A percentile compares a stretch with the other conserved stretches of the same genome.
These are phyloP conservation scores for Nixonia krombeini DNA, from an alignment of 1,140 invertebrate species.

Conservation along the genomic window DNA sequence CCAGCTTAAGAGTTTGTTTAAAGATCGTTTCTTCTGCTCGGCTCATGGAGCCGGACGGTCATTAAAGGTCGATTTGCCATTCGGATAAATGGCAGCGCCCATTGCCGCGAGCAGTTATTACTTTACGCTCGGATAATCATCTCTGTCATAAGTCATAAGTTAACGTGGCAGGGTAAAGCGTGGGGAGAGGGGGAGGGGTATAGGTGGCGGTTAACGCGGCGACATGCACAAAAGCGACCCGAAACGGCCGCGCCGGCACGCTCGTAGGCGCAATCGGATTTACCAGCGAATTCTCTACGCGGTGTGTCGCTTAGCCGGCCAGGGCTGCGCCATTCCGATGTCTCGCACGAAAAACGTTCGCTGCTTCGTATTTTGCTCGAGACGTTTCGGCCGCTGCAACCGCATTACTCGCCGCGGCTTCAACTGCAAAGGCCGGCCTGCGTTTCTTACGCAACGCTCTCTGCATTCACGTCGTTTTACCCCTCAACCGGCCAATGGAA, in stretches of 20 bases:
- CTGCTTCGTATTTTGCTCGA: no score
- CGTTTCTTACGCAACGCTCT: no score
- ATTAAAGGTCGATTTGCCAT: slow-evolving; percentile 53
- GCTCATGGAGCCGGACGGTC: slow-evolving; percentile 39
- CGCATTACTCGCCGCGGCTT: no score
- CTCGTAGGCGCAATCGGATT: slow-evolving; percentile 11
- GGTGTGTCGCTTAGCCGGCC: no score
- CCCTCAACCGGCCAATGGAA: no score
- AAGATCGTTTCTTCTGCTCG: slow-evolving; percentile 38
- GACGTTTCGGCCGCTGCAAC: no score
- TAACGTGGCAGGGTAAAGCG: slow-evolving; percentile 25
- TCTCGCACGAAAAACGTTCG: slow-evolving; percentile 2
- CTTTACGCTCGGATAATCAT: slow-evolving; percentile 58
- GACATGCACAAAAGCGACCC: slow-evolving; percentile 17
- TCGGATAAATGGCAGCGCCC: slow-evolving; percentile 52
- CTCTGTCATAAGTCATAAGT: slow-evolving; percentile 55
- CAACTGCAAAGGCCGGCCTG: no score
- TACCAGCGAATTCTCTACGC: not conserved
- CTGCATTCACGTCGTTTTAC: no score
- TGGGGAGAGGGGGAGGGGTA: slow-evolving; percentile 7
- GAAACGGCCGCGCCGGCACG: slow-evolving; percentile 18
- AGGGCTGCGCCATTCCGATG: slow-evolving; percentile 25
- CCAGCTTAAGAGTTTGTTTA: slow-evolving; percentile 46
- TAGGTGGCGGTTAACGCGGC: not conserved
- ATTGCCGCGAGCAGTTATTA: slow-evolving; percentile 50